Conservation (phyloP, 2,888 invertebrate species). For the Zygogramma bicolorata region DNA sequence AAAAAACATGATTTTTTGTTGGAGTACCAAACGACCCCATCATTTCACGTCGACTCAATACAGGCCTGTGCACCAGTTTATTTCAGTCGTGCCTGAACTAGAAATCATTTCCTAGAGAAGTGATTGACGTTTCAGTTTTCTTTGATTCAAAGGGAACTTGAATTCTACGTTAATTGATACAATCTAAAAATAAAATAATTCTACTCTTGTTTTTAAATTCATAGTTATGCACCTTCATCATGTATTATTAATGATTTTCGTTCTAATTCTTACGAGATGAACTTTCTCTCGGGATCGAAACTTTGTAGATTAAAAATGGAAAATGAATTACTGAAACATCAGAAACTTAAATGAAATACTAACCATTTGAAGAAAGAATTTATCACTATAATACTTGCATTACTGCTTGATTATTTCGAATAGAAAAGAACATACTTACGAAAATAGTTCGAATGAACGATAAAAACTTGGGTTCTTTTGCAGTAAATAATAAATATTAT, state of each 20-base stretch:
- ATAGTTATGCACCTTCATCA: constrained; percentile 43
- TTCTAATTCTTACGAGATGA: constrained; percentile 29
- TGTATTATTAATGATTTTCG: constrained; percentile 52
- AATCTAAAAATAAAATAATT: constrained; percentile 50
- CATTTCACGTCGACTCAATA: background rate
- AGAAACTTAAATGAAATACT: too few relatives aligned
- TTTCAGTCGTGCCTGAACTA: constrained; percentile 15
- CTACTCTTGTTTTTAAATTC: constrained; percentile 46
- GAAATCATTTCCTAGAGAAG: constrained; percentile 24
- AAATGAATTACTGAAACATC: too few relatives aligned
- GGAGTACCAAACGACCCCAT: too few relatives aligned
- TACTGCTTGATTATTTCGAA: too few relatives aligned
- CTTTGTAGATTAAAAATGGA: background rate
- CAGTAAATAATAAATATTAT: too few relatives aligned
- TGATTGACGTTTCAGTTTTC: constrained; percentile 47
- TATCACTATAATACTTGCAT: too few relatives aligned
- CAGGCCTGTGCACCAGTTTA: background rate
- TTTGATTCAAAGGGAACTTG: constrained; percentile 56
- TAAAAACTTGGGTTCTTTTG: too few relatives aligned
- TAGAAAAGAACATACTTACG: too few relatives aligned
- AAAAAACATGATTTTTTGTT: too few relatives aligned
- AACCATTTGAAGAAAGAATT: too few relatives aligned
- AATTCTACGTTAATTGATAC: constrained; percentile 57
- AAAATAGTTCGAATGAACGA: too few relatives aligned
- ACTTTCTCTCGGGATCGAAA: constrained; percentile 14